Conservation (phyloP, 2,888 invertebrate species). For the Iphiclides podalirius region DNA sequence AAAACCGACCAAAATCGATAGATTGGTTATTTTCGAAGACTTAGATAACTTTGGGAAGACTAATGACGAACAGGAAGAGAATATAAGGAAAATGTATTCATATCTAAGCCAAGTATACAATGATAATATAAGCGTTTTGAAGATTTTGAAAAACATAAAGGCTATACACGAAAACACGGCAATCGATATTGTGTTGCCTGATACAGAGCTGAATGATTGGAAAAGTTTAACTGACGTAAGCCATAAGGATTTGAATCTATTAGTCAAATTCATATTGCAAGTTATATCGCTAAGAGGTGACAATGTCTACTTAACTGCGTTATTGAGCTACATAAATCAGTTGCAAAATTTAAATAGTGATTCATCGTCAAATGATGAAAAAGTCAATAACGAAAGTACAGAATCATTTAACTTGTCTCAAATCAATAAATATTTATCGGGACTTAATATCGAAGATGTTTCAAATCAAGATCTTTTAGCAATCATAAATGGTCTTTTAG, state of each 20-base stretch:
- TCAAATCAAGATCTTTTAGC: constrained; percentile 1
- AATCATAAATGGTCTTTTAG: neutral
- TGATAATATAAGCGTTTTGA: constrained; percentile 2
- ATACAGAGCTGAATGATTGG: constrained; percentile 1
- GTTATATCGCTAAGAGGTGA: constrained; percentile 9
- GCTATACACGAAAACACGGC: neutral
- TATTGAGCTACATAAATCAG: constrained; percentile 8
- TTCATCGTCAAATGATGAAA: neutral
- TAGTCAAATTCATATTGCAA: constrained; percentile 12
- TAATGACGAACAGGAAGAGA: neutral
- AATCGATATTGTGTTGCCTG: neutral
- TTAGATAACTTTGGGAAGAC: neutral
- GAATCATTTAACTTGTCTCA: neutral
- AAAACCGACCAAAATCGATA: neutral
- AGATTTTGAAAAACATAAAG: constrained; percentile 12
- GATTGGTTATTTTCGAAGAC: neutral
- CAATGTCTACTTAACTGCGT: constrained; percentile 1
- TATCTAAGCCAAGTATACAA: constrained; percentile 6
- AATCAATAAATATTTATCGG: constrained; percentile 1
- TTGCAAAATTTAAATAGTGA: neutral
- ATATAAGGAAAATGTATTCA: constrained; percentile 3
- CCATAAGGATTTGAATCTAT: constrained; percentile 13
- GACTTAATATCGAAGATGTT: neutral
- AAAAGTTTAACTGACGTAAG: constrained; percentile 3
- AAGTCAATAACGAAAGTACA: neutral